Evolutionary conservation across 2,113 vertebrate genomes (phyloP).

Genomic region (Phasianus colchicus): DNA sequence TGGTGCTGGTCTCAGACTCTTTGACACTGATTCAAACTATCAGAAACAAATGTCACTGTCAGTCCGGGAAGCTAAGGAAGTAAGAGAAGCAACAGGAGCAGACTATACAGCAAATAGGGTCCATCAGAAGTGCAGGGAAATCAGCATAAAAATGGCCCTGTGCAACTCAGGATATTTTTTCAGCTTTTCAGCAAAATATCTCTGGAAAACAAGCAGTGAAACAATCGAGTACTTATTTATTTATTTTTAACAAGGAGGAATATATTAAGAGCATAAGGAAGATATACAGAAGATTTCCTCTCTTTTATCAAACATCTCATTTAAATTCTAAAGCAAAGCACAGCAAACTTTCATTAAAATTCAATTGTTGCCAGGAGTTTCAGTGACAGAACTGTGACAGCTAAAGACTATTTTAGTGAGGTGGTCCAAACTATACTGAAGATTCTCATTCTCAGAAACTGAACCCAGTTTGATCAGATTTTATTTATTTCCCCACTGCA

Average conservation of each 20-base stretch:
- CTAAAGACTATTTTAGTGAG: background rate
- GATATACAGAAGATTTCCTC: background rate
- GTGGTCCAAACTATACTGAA: background rate
- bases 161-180: background rate
- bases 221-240: background rate
- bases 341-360: constrained; percentile 52
- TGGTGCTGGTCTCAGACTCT: background rate
- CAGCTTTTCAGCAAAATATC: background rate
- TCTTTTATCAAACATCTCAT: constrained; percentile 44
- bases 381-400: constrained; percentile 28
- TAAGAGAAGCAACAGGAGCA: background rate
- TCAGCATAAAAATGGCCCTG: background rate
- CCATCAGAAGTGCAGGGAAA: background rate
- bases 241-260: constrained; percentile 21
- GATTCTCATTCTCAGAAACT: background rate
- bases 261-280: background rate
- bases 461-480: background rate
- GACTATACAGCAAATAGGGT: background rate
- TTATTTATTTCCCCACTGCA: background rate
- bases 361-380: constrained; percentile 38
- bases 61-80: background rate
- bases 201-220: background rate
- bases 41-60: background rate
- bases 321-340: constrained; percentile 43
- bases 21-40: background rate